Percentiles rank a stretch among this genome's conserved stretches.
phyloP scores from a whole-genome alignment of 64 coral and sea anemone genomes.

The Porites australiensis region DNA sequence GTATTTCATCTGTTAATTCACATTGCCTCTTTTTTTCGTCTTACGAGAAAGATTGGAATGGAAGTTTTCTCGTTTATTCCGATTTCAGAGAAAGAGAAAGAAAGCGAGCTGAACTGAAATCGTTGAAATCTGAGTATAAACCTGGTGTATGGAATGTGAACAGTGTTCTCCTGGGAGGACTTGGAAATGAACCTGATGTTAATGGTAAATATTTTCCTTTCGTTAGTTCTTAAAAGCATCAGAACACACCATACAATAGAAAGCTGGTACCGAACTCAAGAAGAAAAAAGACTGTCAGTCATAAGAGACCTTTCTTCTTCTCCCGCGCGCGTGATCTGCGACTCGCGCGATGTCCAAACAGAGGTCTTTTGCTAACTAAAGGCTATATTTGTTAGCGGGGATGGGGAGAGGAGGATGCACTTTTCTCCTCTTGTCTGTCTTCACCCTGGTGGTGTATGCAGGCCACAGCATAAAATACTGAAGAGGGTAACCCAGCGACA shows the following conservation, averaged over 20 bases:
- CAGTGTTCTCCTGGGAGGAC: constrained; percentile 87
- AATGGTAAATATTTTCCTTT: constrained; percentile 53
- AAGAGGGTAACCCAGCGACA: too few relatives aligned
- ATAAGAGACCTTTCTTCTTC: background rate
- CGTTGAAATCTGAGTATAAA: constrained; percentile 74
- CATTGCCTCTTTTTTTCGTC: too few relatives aligned
- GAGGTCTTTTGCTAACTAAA: too few relatives aligned
- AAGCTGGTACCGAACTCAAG: background rate
- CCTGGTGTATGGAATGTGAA: constrained; percentile 94
- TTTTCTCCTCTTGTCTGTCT: too few relatives aligned
- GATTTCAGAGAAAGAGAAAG: constrained; percentile 79
- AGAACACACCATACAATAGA: background rate
- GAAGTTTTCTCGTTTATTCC: background rate
- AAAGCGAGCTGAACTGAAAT: constrained; percentile 74
- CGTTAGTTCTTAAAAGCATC: background rate
- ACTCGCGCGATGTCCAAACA: too few relatives aligned
- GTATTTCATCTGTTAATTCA: too few relatives aligned
- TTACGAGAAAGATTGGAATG: background rate
- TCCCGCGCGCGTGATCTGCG: too few relatives aligned
- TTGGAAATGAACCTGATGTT: constrained; percentile 91
- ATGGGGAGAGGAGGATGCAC: too few relatives aligned
- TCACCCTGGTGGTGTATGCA: too few relatives aligned
- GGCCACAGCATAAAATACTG: too few relatives aligned
- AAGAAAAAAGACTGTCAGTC: background rate
- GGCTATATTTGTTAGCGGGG: too few relatives aligned